Percentiles rank a stretch among this genome's conserved stretches.
Evolutionary conservation across 2,797 vertebrate genomes (phyloP).

Genomic region (Diglossa cyanea): DNA sequence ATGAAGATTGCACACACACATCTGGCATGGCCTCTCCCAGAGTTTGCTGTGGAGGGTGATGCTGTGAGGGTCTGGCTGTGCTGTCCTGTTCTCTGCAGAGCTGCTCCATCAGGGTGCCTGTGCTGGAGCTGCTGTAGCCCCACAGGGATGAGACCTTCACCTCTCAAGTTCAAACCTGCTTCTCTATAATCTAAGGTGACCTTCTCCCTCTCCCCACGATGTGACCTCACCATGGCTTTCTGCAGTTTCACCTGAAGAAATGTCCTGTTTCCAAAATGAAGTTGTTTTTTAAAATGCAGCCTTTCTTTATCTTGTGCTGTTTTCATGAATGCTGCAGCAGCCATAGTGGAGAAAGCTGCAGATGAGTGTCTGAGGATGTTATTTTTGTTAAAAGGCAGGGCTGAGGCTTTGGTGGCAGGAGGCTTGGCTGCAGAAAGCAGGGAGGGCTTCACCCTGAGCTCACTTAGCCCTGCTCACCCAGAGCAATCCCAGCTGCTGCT

Average conservation of each 20-base stretch:
- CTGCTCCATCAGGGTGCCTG: rapidly evolving
- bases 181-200: neutral
- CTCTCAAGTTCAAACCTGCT: neutral
- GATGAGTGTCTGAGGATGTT: neutral
- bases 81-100: neutral
- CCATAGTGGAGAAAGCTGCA: neutral
- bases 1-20: neutral
- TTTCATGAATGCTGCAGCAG: neutral
- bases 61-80: neutral
- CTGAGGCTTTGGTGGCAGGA: neutral
- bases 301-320: neutral
- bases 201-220: neutral
- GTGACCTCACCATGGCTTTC: neutral
- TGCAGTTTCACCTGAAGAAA: neutral
- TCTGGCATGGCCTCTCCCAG: neutral
- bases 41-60: neutral
- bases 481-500: neutral
- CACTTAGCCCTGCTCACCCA: neutral
- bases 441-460: neutral
- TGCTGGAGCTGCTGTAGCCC: neutral
- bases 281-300: neutral
- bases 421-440: neutral
- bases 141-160: neutral
- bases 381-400: neutral
- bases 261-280: neutral